Conservation (phyloP, 2,113 vertebrate genomes). For the Hyla sarda region DNA sequence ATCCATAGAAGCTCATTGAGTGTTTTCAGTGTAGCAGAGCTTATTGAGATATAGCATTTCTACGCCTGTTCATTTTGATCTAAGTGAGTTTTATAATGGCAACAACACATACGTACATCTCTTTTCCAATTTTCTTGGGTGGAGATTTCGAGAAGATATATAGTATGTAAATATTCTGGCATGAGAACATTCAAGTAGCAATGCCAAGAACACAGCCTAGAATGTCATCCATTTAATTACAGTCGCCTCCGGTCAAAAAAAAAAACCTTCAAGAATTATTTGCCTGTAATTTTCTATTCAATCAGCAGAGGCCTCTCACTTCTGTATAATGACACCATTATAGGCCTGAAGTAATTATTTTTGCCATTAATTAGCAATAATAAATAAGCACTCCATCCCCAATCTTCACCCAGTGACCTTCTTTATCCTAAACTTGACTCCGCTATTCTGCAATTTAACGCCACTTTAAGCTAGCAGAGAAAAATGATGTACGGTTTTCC, state of each 20-base stretch:
- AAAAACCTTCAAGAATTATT: conserved; percentile 4
- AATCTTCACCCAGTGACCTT: conserved; percentile 17
- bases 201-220: too few species aligned
- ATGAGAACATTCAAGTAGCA: not conserved
- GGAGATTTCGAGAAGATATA: not conserved
- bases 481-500: conserved; percentile 26
- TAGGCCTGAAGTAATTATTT: conserved; percentile 41
- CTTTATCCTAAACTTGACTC: conserved; percentile 38
- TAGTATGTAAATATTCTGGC: not conserved
- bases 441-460: conserved; percentile 25
- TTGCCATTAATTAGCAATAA: conserved; percentile 32
- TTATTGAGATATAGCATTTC: too few species aligned
- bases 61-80: too few species aligned
- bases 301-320: conserved; percentile 7
- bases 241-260: conserved; percentile 33
- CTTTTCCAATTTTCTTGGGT: not conserved
- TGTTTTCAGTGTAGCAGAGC: too few species aligned
- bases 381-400: not conserved
- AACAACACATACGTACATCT: not conserved
- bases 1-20: too few species aligned
- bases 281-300: conserved; percentile 26
- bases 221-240: conserved; percentile 31
- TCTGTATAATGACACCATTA: conserved; percentile 41
- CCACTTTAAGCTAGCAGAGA: conserved; percentile 35
- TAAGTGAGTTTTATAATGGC: not conserved